Percentiles rank a stretch among this genome's conserved stretches.
phyloP scores from a whole-genome alignment of 2,113 vertebrate genomes.

The Myotis davidii region DNA sequence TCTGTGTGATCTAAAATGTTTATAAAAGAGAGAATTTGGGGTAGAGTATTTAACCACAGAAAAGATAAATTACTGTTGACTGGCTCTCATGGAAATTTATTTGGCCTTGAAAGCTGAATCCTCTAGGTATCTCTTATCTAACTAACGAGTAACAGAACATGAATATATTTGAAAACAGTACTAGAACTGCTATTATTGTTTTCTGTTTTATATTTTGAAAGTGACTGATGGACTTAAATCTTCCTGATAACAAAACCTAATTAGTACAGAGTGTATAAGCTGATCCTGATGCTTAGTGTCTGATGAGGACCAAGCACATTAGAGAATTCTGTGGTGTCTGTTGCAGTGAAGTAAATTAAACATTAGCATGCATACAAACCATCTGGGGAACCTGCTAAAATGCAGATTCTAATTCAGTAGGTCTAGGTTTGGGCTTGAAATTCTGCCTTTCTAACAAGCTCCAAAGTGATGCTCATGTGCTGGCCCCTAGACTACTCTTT shows the following conservation, averaged over 20 bases:
- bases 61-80: neutral
- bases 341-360: neutral
- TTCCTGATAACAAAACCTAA: constrained; percentile 40
- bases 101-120: neutral
- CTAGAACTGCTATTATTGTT: neutral
- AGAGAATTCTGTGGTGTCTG: neutral
- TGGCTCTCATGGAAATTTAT: neutral
- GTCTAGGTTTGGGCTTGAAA: neutral
- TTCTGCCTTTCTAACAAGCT: neutral
- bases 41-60: constrained; percentile 6
- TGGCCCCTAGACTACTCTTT: neutral
- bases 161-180: neutral
- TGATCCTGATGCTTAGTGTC: neutral
- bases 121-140: neutral
- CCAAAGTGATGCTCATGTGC: neutral
- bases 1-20: neutral
- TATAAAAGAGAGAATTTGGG: neutral
- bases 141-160: neutral
- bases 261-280: neutral
- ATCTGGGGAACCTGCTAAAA: neutral
- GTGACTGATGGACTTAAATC: constrained; percentile 11
- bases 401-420: neutral
- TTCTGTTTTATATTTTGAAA: constrained; percentile 52
- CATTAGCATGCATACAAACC: neutral
- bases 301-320: neutral